These are phyloP conservation scores for Notarius lentiginosus DNA, from an alignment of 2,113 vertebrate genomes.

Conservation along the genomic window DNA sequence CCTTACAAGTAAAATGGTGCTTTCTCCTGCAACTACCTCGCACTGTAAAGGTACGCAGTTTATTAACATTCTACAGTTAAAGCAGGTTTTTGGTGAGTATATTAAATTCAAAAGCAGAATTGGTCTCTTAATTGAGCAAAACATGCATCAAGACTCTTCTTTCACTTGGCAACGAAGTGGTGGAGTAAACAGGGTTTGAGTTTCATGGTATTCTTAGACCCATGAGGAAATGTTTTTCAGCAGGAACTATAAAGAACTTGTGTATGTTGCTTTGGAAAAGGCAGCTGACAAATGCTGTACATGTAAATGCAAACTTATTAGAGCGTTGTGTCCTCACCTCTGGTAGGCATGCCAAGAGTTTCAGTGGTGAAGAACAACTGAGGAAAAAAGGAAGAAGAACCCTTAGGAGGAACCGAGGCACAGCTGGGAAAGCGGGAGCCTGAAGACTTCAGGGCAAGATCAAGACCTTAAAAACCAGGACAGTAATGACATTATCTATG, in stretches of 20 bases:
- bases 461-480: neutral
- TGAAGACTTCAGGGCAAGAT: neutral
- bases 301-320: neutral
- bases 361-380: neutral
- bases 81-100: neutral
- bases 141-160: neutral
- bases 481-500: too few relatives aligned
- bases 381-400: neutral
- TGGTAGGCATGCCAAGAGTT: neutral
- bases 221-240: conserved; percentile 1
- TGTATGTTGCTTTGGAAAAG: neutral
- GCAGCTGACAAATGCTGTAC: neutral
- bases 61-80: neutral
- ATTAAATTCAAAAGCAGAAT: neutral
- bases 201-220: neutral
- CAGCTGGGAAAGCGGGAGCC: neutral
- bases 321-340: neutral
- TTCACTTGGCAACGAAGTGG: neutral
- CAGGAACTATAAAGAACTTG: neutral
- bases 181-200: neutral
- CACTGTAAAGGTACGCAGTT: neutral
- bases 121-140: neutral
- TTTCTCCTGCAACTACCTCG: neutral
- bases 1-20: neutral
- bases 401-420: neutral